Evolutionary conservation across 2,797 vertebrate species (phyloP).

Genomic region (Hapalemur alaotrensis): DNA sequence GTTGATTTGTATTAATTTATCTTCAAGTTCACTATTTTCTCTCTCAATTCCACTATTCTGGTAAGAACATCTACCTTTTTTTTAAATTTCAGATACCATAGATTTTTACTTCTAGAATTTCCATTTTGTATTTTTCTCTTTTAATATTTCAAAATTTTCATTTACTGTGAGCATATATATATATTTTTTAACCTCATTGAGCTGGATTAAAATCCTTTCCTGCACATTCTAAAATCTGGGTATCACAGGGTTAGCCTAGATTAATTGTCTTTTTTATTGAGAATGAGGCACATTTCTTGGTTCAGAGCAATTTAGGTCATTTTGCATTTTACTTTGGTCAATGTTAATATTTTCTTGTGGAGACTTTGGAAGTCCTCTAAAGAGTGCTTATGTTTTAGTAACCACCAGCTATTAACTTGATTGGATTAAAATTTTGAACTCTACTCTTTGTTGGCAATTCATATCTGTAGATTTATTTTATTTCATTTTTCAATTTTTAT

Average conservation of each 20-base stretch:
- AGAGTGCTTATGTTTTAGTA: neutral
- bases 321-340: neutral
- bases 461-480: neutral
- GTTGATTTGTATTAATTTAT: neutral
- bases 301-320: neutral
- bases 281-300: neutral
- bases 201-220: neutral
- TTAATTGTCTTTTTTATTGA: neutral
- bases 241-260: neutral
- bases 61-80: neutral
- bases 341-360: neutral
- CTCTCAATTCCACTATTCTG: neutral
- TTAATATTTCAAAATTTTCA: neutral
- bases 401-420: neutral
- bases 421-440: neutral
- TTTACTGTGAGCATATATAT: neutral
- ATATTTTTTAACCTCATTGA: neutral
- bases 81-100: neutral
- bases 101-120: neutral
- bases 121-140: neutral
- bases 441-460: neutral
- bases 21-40: neutral
- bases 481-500: neutral
- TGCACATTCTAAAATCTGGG: neutral
- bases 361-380: neutral